Evolutionary conservation across 2,797 vertebrate species (phyloP).

Genomic region (Macrochelys suwanniensis): DNA sequence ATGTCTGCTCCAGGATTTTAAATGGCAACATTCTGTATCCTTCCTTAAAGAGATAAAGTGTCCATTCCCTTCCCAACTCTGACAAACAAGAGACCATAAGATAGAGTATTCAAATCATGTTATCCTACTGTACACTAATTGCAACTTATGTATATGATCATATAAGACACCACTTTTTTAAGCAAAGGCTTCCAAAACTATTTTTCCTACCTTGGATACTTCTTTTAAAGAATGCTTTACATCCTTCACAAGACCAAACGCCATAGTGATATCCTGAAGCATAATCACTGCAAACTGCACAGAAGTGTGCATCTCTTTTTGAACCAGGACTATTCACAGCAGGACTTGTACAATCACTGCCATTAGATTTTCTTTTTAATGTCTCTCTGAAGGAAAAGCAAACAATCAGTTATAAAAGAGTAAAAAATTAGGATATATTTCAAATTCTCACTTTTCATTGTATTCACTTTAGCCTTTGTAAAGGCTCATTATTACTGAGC

Average conservation of each 20-base stretch:
- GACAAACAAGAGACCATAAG: background rate
- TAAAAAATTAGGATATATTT: background rate
- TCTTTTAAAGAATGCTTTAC: slow-evolving; percentile 99
- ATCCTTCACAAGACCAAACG: slow-evolving; percentile 98
- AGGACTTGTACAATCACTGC: slow-evolving; percentile 78
- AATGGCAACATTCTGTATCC: rapidly evolving
- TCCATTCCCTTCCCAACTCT: background rate
- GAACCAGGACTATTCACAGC: slow-evolving; percentile 74
- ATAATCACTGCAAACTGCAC: slow-evolving; percentile 96
- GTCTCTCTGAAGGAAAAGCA: slow-evolving; percentile 79
- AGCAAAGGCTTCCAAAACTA: slow-evolving; percentile 17
- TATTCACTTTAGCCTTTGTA: background rate
- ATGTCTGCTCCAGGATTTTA: background rate
- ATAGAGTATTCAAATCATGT: background rate
- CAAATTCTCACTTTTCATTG: background rate
- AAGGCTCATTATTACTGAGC: background rate
- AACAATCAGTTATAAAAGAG: slow-evolving; percentile 42
- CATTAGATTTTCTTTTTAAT: slow-evolving; percentile 79
- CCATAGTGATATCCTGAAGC: slow-evolving; percentile 99
- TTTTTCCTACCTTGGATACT: slow-evolving; percentile 95
- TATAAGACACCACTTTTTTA: background rate
- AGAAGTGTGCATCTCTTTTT: slow-evolving; percentile 93
- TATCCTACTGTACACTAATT: background rate
- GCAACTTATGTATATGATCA: background rate
- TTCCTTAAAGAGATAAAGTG: background rate